A percentile compares a stretch with the other conserved stretches of the same genome.
Conservation (phyloP, 1,140 invertebrate genomes). For the Palaemon carinicauda region DNA sequence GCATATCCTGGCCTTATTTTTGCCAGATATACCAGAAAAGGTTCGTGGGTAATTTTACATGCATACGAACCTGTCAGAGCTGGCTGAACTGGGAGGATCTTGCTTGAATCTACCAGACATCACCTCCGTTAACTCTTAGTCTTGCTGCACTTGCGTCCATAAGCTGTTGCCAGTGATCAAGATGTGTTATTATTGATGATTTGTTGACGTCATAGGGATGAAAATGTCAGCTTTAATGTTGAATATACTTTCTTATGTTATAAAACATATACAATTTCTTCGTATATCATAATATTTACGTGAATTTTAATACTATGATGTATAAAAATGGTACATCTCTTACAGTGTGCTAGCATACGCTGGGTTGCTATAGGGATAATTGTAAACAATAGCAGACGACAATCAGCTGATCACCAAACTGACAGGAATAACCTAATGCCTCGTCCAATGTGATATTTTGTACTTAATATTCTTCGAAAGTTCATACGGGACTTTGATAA, state of each 20-base stretch:
- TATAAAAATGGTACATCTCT: neutral
- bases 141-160: constrained; percentile 49
- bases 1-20: no score
- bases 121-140: constrained; percentile 1
- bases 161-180: constrained; percentile 9
- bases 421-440: neutral
- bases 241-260: neutral
- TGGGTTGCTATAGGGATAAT: neutral
- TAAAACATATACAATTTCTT: no score
- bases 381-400: constrained; percentile 26
- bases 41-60: neutral
- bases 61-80: constrained; percentile 57
- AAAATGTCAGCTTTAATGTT: neutral
- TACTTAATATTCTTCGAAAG: no score
- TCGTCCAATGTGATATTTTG: neutral
- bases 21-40: neutral
- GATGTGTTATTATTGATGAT: neutral
- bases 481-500: no score
- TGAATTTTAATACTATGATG: neutral
- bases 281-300: no score
- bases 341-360: neutral
- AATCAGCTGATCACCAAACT: constrained; percentile 7
- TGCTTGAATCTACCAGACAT: constrained; percentile 60
- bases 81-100: constrained; percentile 59
- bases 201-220: neutral